Conservation (phyloP, 2,113 vertebrate species). For the Illadopsis cleaveri region DNA sequence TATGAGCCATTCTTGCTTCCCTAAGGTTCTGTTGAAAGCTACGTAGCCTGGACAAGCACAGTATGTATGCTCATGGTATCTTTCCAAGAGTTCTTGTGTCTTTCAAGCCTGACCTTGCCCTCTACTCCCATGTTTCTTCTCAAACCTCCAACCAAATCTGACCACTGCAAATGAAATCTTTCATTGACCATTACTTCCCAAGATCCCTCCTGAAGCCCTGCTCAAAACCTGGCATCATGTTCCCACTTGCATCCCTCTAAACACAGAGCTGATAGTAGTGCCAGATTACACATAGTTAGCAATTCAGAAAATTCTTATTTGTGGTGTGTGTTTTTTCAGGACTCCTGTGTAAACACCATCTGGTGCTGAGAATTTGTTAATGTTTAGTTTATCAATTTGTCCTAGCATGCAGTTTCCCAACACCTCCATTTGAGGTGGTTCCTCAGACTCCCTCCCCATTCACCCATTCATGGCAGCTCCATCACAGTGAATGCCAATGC, state of each 20-base stretch:
- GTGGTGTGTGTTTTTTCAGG: constrained; percentile 8
- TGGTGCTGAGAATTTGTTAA: constrained; percentile 40
- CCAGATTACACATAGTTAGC: constrained; percentile 20
- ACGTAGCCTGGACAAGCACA: neutral
- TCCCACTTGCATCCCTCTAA: neutral
- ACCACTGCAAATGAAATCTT: neutral
- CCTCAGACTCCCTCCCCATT: neutral
- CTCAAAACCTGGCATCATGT: neutral
- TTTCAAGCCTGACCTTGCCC: neutral
- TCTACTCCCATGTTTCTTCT: rapidly evolving
- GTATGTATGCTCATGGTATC: neutral
- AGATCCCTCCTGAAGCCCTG: neutral
- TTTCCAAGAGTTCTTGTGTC: neutral
- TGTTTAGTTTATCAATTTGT: constrained; percentile 55
- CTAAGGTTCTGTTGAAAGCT: neutral
- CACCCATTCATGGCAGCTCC: rapidly evolving
- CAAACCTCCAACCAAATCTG: neutral
- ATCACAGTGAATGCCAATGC: neutral
- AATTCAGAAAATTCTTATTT: constrained; percentile 60
- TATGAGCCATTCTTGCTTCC: neutral
- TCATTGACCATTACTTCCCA: neutral
- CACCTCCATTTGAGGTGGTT: constrained; percentile 29
- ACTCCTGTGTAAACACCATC: constrained; percentile 54
- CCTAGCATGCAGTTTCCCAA: constrained; percentile 19
- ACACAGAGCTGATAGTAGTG: neutral